Evolutionary conservation across 2,888 invertebrate species (phyloP).

Genomic region (Plemyria rubiginata): DNA sequence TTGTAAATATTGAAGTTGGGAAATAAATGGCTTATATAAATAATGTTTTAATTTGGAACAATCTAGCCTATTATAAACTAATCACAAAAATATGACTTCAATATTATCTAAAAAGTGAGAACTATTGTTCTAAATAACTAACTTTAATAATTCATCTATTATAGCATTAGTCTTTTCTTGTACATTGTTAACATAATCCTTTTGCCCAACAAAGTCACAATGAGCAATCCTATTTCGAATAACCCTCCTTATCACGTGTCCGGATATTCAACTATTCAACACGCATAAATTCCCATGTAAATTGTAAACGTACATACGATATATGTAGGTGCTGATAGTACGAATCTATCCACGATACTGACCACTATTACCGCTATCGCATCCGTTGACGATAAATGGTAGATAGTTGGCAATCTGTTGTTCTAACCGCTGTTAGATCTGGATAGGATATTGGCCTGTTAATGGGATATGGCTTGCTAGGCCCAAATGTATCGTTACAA

Average conservation of each 20-base stretch:
- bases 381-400: conserved; percentile 71
- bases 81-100: background rate
- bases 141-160: background rate
- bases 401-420: conserved; percentile 72
- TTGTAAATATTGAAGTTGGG: no score
- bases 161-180: background rate
- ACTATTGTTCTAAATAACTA: no score
- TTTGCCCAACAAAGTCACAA: conserved; percentile 38
- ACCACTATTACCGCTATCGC: conserved; percentile 79
- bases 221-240: conserved; percentile 38
- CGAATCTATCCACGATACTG: conserved; percentile 69
- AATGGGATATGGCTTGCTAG: conserved; percentile 29
- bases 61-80: no score
- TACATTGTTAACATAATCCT: conserved; percentile 22
- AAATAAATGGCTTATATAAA: no score
- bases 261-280: conserved; percentile 33
- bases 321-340: conserved; percentile 57
- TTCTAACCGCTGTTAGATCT: conserved; percentile 52
- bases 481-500: conserved; percentile 3
- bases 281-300: conserved; percentile 67
- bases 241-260: conserved; percentile 37
- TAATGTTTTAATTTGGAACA: no score
- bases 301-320: conserved; percentile 28
- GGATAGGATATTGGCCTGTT: conserved; percentile 28
- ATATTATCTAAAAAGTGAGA: background rate